phyloP scores from a whole-genome alignment of 1,140 invertebrate genomes.

The Hypsibius dujardini region DNA sequence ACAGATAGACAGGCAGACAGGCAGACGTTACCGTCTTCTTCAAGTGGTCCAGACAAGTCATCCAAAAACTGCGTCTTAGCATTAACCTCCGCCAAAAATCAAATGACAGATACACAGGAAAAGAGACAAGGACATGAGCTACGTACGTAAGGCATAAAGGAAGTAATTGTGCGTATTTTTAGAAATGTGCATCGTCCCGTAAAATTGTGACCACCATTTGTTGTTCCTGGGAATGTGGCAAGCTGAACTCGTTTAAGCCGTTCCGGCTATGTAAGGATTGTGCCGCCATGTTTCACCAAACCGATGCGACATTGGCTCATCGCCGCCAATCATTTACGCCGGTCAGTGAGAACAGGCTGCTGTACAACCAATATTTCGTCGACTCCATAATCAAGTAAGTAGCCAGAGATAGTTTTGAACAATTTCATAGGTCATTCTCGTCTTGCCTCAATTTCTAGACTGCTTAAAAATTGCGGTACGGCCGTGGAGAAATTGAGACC shows the following conservation, averaged over 20 bases:
- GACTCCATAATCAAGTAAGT: constrained; percentile 13
- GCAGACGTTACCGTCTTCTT: no score
- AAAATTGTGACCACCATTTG: neutral
- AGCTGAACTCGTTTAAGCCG: constrained; percentile 7
- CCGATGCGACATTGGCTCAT: neutral
- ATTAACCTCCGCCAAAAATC: no score
- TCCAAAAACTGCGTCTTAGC: no score
- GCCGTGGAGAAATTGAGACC: neutral
- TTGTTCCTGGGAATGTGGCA: constrained; percentile 15
- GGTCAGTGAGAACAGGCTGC: neutral
- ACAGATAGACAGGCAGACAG: no score
- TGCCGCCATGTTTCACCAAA: neutral
- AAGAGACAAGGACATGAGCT: neutral
- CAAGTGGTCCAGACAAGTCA: no score
- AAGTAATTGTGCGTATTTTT: neutral
- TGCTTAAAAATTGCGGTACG: constrained; percentile 10
- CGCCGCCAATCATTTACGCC: neutral
- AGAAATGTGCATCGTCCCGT: neutral
- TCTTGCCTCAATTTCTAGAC: neutral
- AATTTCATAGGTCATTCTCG: neutral
- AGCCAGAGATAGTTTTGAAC: neutral
- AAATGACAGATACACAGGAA: no score
- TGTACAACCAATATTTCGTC: neutral
- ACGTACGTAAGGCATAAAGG: constrained; percentile 2
- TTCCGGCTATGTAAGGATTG: constrained; percentile 10